A percentile compares a stretch with the other conserved stretches of the same genome.
phyloP scores from a whole-genome alignment of 2,797 vertebrate species.

The Heterohyrax brucei region DNA sequence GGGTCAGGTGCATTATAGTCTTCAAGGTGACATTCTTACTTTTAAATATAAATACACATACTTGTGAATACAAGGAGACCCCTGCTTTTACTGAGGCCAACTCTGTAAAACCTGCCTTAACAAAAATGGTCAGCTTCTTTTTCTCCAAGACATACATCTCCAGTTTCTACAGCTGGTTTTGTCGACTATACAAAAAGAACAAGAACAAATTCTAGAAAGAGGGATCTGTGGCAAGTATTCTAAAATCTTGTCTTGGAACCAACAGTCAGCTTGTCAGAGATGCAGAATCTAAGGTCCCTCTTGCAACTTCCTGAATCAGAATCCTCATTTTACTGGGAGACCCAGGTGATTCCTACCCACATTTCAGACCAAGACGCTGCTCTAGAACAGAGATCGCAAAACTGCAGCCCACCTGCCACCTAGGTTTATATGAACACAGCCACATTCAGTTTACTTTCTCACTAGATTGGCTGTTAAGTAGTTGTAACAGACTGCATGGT shows the following conservation, averaged over 20 bases:
- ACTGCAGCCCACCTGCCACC: not conserved
- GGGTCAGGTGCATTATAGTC: too few relatives aligned
- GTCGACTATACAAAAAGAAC: not conserved
- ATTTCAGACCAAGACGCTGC: not conserved
- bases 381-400: not conserved
- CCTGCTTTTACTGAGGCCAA: not conserved
- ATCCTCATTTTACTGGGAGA: not conserved
- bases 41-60: too few relatives aligned
- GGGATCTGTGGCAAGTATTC: not conserved
- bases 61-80: not conserved
- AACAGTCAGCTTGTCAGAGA: not conserved
- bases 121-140: not conserved
- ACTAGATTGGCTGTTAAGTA: not conserved
- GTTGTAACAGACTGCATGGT: not conserved
- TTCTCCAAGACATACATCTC: conserved; percentile 30
- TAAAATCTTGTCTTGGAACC: not conserved
- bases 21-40: too few relatives aligned
- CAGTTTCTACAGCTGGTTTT: not conserved
- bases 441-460: not conserved
- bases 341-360: not conserved
- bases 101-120: conserved; percentile 4
- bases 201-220: not conserved
- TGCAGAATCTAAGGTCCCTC: not conserved
- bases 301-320: not conserved
- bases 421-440: not conserved